These are phyloP conservation scores for Crotalus horridus DNA, from an alignment of 2,113 vertebrate genomes.

Conservation along the genomic window DNA sequence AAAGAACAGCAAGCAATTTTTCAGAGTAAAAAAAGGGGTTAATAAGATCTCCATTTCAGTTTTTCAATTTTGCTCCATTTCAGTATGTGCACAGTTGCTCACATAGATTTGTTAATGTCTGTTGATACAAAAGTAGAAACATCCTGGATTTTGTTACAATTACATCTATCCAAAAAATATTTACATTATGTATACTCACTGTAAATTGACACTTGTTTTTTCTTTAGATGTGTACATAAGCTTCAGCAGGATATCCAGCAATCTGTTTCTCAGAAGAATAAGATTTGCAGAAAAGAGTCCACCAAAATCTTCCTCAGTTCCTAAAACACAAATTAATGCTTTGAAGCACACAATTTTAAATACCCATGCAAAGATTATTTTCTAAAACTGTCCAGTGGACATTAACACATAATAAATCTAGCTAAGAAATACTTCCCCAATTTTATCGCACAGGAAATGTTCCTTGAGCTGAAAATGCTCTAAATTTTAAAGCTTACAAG, in stretches of 20 bases:
- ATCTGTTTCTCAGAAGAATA: constrained; percentile 90
- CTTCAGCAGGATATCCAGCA: constrained; percentile 90
- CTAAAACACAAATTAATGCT: constrained; percentile 59
- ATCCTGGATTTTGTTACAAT: background rate
- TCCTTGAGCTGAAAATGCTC: background rate
- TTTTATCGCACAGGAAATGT: background rate
- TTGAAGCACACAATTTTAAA: background rate
- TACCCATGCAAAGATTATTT: background rate
- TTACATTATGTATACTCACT: constrained; percentile 74
- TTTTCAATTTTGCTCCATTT: background rate
- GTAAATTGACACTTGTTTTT: constrained; percentile 87
- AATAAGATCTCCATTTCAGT: background rate
- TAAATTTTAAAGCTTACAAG: background rate
- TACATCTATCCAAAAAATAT: background rate
- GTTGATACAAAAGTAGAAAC: background rate
- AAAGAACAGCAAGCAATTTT: background rate
- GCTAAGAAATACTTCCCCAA: background rate
- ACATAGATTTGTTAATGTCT: background rate
- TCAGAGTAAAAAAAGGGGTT: background rate
- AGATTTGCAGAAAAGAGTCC: constrained; percentile 92
- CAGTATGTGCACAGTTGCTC: background rate
- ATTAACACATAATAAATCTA: background rate
- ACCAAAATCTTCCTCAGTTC: constrained; percentile 89
- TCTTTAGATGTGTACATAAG: constrained; percentile 92
- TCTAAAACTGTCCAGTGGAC: background rate